phyloP scores from a whole-genome alignment of 2,888 invertebrate genomes.

The Thereva unica region DNA sequence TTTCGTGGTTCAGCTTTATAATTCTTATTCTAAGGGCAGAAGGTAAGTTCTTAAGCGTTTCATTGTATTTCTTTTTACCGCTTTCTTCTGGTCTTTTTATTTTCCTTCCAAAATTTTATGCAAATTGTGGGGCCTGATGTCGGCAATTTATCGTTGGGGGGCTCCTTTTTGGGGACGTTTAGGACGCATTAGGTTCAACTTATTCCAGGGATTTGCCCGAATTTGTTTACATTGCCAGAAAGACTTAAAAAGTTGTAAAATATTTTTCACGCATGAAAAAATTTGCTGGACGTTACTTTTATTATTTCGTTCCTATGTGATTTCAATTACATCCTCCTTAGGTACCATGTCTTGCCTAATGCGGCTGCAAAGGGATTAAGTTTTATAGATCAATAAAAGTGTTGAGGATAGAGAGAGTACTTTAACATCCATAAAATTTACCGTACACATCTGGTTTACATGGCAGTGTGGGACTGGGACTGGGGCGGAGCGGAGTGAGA shows the following conservation, averaged over 20 bases:
- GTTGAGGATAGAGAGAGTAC: no score
- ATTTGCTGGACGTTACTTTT: neutral
- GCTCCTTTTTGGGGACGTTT: neutral
- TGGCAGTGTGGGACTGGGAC: no score
- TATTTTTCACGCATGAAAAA: neutral
- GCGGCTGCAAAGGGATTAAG: no score
- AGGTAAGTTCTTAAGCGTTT: conserved; percentile 20
- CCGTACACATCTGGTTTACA: no score
- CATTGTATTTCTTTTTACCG: neutral
- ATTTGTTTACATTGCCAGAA: conserved; percentile 9
- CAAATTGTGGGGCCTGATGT: conserved; percentile 10
- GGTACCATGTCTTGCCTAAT: no score
- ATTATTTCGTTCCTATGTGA: neutral
- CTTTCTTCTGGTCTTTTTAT: neutral
- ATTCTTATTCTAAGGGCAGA: conserved; percentile 32
- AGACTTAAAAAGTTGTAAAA: neutral
- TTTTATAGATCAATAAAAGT: no score
- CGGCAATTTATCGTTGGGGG: conserved; percentile 1
- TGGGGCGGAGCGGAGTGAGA: neutral
- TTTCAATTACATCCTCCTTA: no score
- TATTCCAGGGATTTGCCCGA: neutral
- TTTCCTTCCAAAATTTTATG: neutral
- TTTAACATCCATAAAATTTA: no score
- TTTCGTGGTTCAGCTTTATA: conserved; percentile 23
- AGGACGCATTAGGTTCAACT: conserved; percentile 6